Evolutionary conservation across 2,113 vertebrate species (phyloP).

Genomic region (Chaetodon auriga): DNA sequence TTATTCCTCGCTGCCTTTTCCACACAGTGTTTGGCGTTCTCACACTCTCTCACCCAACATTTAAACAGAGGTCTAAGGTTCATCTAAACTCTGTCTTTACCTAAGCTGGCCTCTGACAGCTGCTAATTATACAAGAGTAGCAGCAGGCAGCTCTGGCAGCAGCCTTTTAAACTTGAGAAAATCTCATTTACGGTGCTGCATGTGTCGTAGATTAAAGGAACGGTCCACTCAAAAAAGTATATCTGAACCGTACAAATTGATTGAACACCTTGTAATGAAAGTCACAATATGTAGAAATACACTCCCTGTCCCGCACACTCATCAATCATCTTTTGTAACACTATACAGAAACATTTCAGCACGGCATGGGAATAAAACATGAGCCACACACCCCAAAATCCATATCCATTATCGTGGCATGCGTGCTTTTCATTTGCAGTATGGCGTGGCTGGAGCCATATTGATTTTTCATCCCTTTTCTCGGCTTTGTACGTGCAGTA

Average conservation of each 20-base stretch:
- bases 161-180: slow-evolving; percentile 4
- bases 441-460: slow-evolving; percentile 48
- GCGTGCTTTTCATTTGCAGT: slow-evolving; percentile 75
- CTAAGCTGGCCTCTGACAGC: slow-evolving; percentile 35
- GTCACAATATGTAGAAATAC: slow-evolving; percentile 37
- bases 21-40: slow-evolving; percentile 30
- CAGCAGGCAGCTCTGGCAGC: slow-evolving; percentile 4
- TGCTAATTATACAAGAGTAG: slow-evolving; percentile 48
- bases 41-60: background rate
- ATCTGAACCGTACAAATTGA: slow-evolving; percentile 9
- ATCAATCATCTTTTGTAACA: slow-evolving; percentile 54
- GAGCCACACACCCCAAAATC: slow-evolving; percentile 72
- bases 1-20: slow-evolving; percentile 33
- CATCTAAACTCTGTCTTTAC: slow-evolving; percentile 32
- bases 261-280: slow-evolving; percentile 29
- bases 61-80: slow-evolving; percentile 41
- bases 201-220: background rate
- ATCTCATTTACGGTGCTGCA: background rate
- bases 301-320: slow-evolving; percentile 8
- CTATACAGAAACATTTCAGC: slow-evolving; percentile 50
- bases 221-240: background rate
- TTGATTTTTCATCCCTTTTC: slow-evolving; percentile 69
- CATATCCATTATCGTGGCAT: slow-evolving; percentile 77
- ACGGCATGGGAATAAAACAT: slow-evolving; percentile 67
- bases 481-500: slow-evolving; percentile 48